A percentile compares a stretch with the other conserved stretches of the same genome.
Evolutionary conservation across 2,797 vertebrate species (phyloP).

Genomic region (Gambusia yucatana): DNA sequence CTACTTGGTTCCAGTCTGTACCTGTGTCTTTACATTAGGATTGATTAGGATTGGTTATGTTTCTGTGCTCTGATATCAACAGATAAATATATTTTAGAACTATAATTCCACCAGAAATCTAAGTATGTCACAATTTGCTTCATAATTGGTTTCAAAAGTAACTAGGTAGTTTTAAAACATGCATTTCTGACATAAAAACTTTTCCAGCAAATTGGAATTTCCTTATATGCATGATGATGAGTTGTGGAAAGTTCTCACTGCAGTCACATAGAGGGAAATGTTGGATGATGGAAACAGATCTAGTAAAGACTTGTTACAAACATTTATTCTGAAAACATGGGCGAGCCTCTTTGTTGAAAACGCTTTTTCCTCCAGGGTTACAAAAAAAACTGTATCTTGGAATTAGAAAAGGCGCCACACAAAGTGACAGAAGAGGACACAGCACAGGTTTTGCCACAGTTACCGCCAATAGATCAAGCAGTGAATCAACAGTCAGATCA

Average conservation of each 20-base stretch:
- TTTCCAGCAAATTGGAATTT: neutral
- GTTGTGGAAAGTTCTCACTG: neutral
- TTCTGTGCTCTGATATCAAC: constrained; percentile 29
- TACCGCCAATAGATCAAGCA: neutral
- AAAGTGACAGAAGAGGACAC: neutral
- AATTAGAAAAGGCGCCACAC: neutral
- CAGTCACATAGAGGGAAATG: neutral
- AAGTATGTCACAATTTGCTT: neutral
- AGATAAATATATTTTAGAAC: constrained; percentile 10
- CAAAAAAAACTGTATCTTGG: neutral
- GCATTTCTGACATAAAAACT: neutral
- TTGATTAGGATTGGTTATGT: constrained; percentile 44
- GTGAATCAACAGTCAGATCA: neutral
- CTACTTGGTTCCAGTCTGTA: constrained; percentile 46
- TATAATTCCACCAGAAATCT: neutral
- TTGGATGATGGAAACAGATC: neutral
- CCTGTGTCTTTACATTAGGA: constrained; percentile 55
- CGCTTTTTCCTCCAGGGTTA: neutral
- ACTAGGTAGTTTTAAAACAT: neutral
- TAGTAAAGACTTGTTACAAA: neutral
- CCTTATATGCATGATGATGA: neutral
- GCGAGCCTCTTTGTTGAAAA: neutral
- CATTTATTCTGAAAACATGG: neutral
- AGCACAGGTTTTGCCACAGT: neutral
- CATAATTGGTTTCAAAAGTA: neutral